These are phyloP conservation scores for Erebia palarica DNA, from an alignment of 2,888 invertebrate species.

Conservation along the genomic window DNA sequence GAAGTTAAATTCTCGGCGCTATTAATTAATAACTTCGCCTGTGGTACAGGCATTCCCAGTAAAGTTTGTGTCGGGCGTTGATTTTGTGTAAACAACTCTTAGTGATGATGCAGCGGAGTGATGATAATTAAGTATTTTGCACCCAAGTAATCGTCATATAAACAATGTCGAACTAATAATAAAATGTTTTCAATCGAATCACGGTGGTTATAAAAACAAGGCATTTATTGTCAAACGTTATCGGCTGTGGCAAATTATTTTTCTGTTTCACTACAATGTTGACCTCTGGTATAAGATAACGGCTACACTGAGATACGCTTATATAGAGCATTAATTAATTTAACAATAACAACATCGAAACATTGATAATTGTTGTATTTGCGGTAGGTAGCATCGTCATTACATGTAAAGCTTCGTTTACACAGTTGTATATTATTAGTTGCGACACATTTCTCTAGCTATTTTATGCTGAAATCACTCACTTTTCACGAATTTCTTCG, in stretches of 20 bases:
- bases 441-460: too few relatives aligned
- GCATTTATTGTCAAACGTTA: conserved; percentile 64
- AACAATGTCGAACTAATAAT: neutral
- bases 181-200: conserved; percentile 20
- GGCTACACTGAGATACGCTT: conserved; percentile 34
- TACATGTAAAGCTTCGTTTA: conserved; percentile 4
- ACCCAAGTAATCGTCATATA: neutral
- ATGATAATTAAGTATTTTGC: neutral
- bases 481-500: too few relatives aligned
- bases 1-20: too few relatives aligned
- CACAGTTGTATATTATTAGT: neutral
- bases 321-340: conserved; percentile 55
- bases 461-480: neutral
- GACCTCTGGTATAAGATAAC: conserved; percentile 59
- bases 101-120: neutral
- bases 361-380: conserved; percentile 38
- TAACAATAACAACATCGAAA: conserved; percentile 46
- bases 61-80: neutral
- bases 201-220: conserved; percentile 27
- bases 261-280: conserved; percentile 66
- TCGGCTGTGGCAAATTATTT: conserved; percentile 74
- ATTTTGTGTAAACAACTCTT: neutral
- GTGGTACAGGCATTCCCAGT: neutral
- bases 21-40: too few relatives aligned
- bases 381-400: conserved; percentile 28